A percentile compares a stretch with the other conserved stretches of the same genome.
Evolutionary conservation across 2,113 vertebrate species (phyloP).

Genomic region (Ciconia stormi): DNA sequence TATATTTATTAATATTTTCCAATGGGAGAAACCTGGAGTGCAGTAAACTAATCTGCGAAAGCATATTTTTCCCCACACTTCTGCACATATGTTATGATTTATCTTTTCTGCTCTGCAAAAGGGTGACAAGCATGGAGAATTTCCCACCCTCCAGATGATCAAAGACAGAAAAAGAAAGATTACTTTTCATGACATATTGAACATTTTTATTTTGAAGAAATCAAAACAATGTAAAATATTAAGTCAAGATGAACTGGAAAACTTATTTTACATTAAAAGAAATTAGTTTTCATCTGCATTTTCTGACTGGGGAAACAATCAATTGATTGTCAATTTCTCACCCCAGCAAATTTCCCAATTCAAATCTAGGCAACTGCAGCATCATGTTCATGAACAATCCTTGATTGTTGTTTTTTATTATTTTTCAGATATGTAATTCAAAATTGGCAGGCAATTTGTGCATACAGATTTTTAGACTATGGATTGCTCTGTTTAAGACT

Average conservation of each 20-base stretch:
- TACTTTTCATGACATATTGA: not conserved
- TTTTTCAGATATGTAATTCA: not conserved
- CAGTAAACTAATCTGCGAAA: constrained; percentile 18
- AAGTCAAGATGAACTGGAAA: not conserved
- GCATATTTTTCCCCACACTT: constrained; percentile 7
- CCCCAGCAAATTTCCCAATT: not conserved
- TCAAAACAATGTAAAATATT: not conserved
- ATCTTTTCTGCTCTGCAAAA: not conserved
- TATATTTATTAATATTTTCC: constrained; percentile 53
- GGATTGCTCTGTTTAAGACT: not conserved
- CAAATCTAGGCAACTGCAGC: not conserved
- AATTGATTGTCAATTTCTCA: not conserved
- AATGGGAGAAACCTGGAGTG: constrained; percentile 9
- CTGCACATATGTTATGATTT: constrained; percentile 39
- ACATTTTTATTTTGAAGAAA: not conserved
- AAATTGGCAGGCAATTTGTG: not conserved
- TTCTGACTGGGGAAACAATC: not conserved
- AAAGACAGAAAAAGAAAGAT: not conserved
- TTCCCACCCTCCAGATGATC: not conserved
- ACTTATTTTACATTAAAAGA: not conserved
- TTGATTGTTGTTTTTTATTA: not conserved
- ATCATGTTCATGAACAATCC: not conserved
- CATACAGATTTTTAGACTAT: not conserved
- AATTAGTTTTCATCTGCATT: not conserved
- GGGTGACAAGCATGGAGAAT: constrained; percentile 1